Conservation (phyloP, 1,140 invertebrate genomes). For the Dolichoris vasculosae region DNA sequence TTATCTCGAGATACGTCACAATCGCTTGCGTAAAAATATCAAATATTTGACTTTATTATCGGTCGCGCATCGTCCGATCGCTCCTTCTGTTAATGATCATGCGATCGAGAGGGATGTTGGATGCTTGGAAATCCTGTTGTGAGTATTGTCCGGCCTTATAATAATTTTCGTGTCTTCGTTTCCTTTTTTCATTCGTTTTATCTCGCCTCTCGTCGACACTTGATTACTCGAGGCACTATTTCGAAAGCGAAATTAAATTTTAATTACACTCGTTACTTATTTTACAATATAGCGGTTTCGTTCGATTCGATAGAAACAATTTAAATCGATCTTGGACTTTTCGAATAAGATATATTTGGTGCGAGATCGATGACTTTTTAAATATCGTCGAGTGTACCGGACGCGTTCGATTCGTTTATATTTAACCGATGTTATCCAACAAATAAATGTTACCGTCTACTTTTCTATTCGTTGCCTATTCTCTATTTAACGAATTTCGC, state of each 20-base stretch:
- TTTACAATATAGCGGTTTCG: too few species aligned
- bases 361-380: not conserved
- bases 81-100: not conserved
- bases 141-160: conserved; percentile 53
- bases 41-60: conserved; percentile 10
- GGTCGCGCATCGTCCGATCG: not conserved
- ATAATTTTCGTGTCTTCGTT: not conserved
- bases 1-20: not conserved
- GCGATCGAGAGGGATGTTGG: conserved; percentile 54
- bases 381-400: not conserved
- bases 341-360: too few species aligned
- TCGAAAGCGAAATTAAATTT: too few species aligned
- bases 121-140: conserved; percentile 62
- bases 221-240: too few species aligned
- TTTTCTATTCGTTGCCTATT: too few species aligned
- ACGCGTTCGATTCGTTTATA: not conserved
- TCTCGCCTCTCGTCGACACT: too few species aligned
- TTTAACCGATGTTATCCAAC: not conserved
- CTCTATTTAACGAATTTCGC: too few species aligned
- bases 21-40: not conserved
- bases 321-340: too few species aligned
- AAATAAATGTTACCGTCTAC: not conserved
- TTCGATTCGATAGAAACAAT: too few species aligned
- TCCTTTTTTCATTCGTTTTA: not conserved
- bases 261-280: too few species aligned